These are phyloP conservation scores for Orestias chungarensis DNA, from an alignment of 2,797 vertebrate genomes.

Conservation along the genomic window DNA sequence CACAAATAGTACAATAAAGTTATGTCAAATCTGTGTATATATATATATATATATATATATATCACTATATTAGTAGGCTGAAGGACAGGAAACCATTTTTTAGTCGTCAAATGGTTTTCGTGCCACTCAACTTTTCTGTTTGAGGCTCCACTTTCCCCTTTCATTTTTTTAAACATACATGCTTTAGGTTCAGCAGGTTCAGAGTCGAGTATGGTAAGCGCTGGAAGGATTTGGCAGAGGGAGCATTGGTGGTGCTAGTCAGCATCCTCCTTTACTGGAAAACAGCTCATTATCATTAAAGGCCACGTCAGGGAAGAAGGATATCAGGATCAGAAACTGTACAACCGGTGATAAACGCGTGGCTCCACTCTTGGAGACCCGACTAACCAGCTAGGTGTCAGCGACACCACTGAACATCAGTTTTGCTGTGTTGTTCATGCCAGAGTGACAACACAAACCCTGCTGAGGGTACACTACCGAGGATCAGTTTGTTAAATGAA, in stretches of 20 bases:
- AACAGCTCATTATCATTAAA: background rate
- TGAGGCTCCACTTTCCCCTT: background rate
- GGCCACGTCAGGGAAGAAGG: background rate
- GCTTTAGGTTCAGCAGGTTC: too few species aligned
- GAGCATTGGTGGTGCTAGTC: background rate
- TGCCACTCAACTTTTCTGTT: background rate
- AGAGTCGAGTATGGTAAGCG: too few species aligned
- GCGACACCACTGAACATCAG: too few species aligned
- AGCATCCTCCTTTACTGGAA: background rate
- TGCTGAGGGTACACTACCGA: too few species aligned
- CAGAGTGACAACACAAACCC: too few species aligned
- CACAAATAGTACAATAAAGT: too few species aligned
- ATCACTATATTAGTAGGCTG: background rate
- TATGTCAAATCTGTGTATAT: too few species aligned
- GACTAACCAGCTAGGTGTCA: too few species aligned
- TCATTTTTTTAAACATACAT: too few species aligned
- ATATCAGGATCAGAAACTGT: background rate
- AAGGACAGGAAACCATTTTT: background rate
- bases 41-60: too few species aligned
- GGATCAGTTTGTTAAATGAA: too few species aligned
- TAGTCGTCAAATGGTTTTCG: background rate
- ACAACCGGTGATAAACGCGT: background rate
- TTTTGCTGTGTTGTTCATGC: too few species aligned
- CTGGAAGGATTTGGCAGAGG: background rate
- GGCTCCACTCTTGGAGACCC: background rate